These are phyloP conservation scores for Chinchilla lanigera DNA, from an alignment of 2,113 vertebrate species.

Conservation along the genomic window DNA sequence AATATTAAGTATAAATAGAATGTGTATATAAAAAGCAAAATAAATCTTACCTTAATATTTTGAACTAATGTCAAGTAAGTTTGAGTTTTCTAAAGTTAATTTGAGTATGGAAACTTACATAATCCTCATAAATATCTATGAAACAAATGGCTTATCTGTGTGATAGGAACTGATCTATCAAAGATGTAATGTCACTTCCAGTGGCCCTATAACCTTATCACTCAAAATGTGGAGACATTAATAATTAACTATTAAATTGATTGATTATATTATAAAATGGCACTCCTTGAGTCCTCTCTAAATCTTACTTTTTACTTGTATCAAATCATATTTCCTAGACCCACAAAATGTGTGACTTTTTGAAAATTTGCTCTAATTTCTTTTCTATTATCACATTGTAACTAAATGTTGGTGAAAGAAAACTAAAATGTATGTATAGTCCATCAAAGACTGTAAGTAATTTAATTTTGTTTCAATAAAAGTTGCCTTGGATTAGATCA, in stretches of 20 bases:
- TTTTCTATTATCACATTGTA: not conserved
- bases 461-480: not conserved
- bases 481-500: not conserved
- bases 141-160: not conserved
- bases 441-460: not conserved
- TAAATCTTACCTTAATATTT: not conserved
- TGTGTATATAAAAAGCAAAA: not conserved
- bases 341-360: not conserved
- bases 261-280: not conserved
- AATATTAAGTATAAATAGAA: not conserved
- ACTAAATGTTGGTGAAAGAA: not conserved
- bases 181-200: not conserved
- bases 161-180: not conserved
- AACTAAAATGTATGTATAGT: not conserved
- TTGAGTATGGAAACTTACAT: not conserved
- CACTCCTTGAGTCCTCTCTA: not conserved
- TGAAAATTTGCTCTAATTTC: conserved; percentile 8
- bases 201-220: not conserved
- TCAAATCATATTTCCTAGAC: not conserved
- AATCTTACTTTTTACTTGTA: conserved; percentile 32
- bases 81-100: conserved; percentile 39
- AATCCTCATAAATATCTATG: not conserved
- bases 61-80: not conserved
- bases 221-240: not conserved
- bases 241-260: conserved; percentile 13